A percentile compares a stretch with the other conserved stretches of the same genome.
Conservation (phyloP, 2,888 invertebrate genomes). For the Tipula helvola region DNA sequence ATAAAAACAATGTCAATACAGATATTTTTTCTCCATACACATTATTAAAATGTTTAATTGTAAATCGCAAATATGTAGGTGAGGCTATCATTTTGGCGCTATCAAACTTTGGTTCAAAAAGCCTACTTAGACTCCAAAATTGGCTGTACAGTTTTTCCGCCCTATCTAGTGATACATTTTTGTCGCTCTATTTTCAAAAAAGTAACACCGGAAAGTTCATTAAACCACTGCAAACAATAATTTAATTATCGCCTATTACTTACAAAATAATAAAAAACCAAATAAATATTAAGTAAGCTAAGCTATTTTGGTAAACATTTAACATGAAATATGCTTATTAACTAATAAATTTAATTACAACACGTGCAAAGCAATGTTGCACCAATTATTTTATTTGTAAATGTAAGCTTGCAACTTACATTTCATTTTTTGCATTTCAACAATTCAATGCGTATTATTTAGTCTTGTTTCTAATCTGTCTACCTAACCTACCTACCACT, state of each 20-base stretch:
- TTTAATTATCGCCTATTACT: not conserved
- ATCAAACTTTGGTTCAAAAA: no score
- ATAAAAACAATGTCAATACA: no score
- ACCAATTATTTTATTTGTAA: not conserved
- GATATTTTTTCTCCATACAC: no score
- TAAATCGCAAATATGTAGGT: no score
- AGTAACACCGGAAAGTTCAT: not conserved
- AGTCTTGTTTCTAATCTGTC: not conserved
- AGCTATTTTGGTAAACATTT: not conserved
- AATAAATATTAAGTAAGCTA: not conserved
- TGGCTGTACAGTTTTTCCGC: no score
- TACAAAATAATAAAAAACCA: not conserved
- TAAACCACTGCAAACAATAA: not conserved
- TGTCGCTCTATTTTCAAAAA: no score
- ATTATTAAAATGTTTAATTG: no score
- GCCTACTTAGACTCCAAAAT: no score
- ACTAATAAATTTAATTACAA: not conserved
- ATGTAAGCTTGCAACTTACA: not conserved
- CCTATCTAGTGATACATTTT: no score
- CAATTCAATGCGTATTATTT: not conserved
- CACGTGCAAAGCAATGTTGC: not conserved
- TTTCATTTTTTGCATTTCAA: not conserved
- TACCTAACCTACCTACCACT: not conserved
- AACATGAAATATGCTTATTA: not conserved
- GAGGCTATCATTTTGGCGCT: no score